These are phyloP conservation scores for Temnothorax longispinosus DNA, from an alignment of 1,140 invertebrate genomes.

Conservation along the genomic window DNA sequence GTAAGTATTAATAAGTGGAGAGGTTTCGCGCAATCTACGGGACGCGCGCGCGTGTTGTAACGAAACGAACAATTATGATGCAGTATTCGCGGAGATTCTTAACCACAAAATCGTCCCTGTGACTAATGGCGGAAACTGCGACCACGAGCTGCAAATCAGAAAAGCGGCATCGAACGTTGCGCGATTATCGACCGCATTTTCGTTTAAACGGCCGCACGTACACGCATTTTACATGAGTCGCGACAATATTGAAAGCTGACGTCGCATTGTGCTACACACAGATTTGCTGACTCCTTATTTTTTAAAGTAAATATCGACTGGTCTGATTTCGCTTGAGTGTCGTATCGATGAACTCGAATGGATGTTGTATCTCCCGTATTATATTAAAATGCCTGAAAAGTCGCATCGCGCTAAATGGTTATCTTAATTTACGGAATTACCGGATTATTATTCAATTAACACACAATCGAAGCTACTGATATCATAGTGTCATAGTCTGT, in stretches of 20 bases:
- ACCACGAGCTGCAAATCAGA: constrained; percentile 34
- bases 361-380: constrained; percentile 16
- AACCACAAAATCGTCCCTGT: constrained; percentile 52
- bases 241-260: constrained; percentile 35
- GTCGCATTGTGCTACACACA: neutral
- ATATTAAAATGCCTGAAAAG: neutral
- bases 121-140: constrained; percentile 49
- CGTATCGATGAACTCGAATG: constrained; percentile 3
- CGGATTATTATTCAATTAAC: constrained; percentile 2
- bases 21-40: neutral
- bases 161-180: constrained; percentile 39
- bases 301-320: constrained; percentile 54
- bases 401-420: neutral
- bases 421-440: constrained; percentile 15
- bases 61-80: constrained; percentile 43
- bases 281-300: constrained; percentile 36
- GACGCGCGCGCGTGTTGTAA: neutral
- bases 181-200: constrained; percentile 55
- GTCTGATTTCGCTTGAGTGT: neutral
- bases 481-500: neutral
- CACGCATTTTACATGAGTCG: constrained; percentile 29
- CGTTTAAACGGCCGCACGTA: constrained; percentile 20
- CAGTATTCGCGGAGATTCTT: constrained; percentile 38
- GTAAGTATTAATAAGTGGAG: constrained; percentile 27
- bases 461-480: neutral